Evolutionary conservation across 2,113 vertebrate species (phyloP), one percentile per base, ranked within the genome.

Genomic region (Shinisaurus crocodilurus): DNA sequence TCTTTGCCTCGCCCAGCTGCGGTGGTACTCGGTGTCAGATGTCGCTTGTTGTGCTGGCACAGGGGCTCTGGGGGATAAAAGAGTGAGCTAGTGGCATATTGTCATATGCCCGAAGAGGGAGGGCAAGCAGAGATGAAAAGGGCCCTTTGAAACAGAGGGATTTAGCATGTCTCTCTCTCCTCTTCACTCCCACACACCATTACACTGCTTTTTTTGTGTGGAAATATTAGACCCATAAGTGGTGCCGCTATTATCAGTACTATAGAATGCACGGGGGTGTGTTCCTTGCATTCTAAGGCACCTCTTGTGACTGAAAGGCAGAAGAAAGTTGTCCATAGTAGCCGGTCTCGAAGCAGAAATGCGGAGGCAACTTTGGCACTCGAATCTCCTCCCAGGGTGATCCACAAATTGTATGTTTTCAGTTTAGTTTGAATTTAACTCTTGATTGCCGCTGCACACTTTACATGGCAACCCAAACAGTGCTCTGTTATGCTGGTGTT

Each of bases 11-110:
- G 27, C 75, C 40, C n/a, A 1, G 5, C 86, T 5, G 45, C 87
- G 12, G 72, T 50, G 74, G 74, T 23, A 74, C 45, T 85, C 57
- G 82, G 89, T 80, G 63, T 69, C 74, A 50, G 82, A 70, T 43
- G 89, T 12, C 45, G 72, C 74, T 79, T 79, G 89, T 67, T 85
- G 82, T 40, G 89, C 74, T 69, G 82, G 72, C 70, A 40, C 81
- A 34, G 69, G 25, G 29, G 6, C 70, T 20, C 54, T 12, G 74
- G 72, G 54, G 57, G 7, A 70, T 43, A 63, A 20, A 54, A 29
- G 82, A 70, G 48, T 86, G 89, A 86, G 82, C 89, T 90, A 23
- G 80, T 85, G 72, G 60, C 83, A 37, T 37, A 32, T 7, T 54
- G 45, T 80, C 89, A 70, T 48, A 37, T n/a, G 29, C 82, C 63